Evolutionary conservation across 64 coral and sea anemone genomes (phyloP), one percentile per base, ranked within the genome.

Genomic region (Anthopleura sola): DNA sequence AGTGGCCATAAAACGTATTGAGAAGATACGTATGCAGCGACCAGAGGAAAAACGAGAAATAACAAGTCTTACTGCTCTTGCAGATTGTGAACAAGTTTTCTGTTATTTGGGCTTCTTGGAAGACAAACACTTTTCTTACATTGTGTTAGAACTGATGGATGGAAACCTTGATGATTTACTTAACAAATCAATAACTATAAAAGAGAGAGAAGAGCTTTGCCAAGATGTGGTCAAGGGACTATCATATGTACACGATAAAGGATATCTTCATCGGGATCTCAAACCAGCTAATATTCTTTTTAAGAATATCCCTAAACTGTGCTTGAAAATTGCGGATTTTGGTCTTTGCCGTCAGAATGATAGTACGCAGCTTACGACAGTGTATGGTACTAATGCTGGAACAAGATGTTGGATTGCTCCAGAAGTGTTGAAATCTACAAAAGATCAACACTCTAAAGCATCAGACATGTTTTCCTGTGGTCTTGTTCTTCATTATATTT

Each of bases 121-220:
- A 24, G 87, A 89, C 23, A 10, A 21, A 9, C 19, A 75, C 51
- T 93, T 86, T 60, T 80, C 75, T 9, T 93, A 93, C 58, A 85
- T 93, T 16, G 81, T 89, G 32, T 60, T 93, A 28, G 91, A 93
- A 6, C 44, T 93, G 21, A 93, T 93, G 91, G 91, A 93, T 40
- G 91, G 91, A 19, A 86, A 57, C 19, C 68, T 93, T 68, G 83
- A 89, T 3, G 76, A 81, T 3, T 89, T 75, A 28, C 78, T 93
- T 69, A 84, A 53, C 55, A 48, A 14, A 15, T 36, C 49, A 69
- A 19, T 21, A 34, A 34, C 1, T 47, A 44, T 5, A 37, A 49
- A 18, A 50, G 37, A 14, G 0, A 75, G 18, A 74, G 29, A 1
- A 33, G 1, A 5, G 8, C 62, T 86, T 1, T 86, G 85, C 33